Evolutionary conservation across 2,113 vertebrate species (phyloP).

Genomic region (Globicephala melas): DNA sequence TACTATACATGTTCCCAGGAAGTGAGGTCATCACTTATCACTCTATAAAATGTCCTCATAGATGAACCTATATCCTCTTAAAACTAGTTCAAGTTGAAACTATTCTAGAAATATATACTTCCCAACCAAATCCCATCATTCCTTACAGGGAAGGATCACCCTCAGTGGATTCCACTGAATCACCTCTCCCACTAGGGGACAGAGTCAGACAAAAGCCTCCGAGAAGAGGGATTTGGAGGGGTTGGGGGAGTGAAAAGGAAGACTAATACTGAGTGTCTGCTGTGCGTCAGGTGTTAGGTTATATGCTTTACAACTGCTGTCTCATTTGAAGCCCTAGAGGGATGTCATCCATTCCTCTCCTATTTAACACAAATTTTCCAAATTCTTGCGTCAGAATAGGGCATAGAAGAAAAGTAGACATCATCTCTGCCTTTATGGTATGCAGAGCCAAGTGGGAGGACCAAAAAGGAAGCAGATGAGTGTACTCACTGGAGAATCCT

Average conservation of each 20-base stretch:
- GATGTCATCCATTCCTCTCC: not conserved
- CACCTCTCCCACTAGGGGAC: not conserved
- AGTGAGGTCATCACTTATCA: not conserved
- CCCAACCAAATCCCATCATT: not conserved
- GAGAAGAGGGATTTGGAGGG: not conserved
- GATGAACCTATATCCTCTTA: not conserved
- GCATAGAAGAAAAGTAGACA: not conserved
- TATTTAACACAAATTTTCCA: not conserved
- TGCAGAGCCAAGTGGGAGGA: not conserved
- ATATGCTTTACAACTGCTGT: not conserved
- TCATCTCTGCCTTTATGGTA: not conserved
- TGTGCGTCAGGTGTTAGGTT: not conserved
- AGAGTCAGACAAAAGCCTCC: not conserved
- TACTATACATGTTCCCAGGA: not conserved
- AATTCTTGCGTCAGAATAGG: not conserved
- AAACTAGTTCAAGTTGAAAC: slow-evolving; percentile 3
- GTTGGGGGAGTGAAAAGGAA: not conserved
- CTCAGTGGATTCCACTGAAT: not conserved
- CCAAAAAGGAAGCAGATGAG: not conserved
- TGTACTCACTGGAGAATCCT: not conserved
- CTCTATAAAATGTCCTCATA: not conserved
- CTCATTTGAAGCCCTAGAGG: not conserved
- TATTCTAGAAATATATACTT: not conserved
- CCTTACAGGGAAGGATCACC: not conserved
- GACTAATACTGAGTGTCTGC: no score